A percentile compares a stretch with the other conserved stretches of the same genome.
Conservation (phyloP, 2,113 vertebrate species). For the Tupaia chinensis region DNA sequence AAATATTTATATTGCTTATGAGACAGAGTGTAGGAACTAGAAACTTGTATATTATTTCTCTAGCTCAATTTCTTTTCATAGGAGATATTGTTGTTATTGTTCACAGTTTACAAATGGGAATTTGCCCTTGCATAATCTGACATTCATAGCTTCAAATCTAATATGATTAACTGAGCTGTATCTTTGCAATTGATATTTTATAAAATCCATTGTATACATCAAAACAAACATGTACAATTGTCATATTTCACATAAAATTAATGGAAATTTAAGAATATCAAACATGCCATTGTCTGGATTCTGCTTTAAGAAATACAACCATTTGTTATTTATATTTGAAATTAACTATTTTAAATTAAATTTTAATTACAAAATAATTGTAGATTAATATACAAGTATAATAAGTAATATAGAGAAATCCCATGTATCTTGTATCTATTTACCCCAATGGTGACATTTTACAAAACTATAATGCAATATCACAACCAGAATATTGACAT, state of each 20-base stretch:
- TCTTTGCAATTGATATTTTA: not conserved
- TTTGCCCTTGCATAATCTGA: not conserved
- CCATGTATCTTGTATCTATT: not conserved
- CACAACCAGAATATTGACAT: not conserved
- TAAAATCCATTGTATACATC: not conserved
- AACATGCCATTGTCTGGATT: not conserved
- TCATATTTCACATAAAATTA: not conserved
- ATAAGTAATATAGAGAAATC: not conserved
- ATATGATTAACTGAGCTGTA: not conserved
- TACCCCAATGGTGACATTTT: not conserved
- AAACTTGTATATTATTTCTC: not conserved
- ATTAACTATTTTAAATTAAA: not conserved
- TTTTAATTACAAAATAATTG: not conserved
- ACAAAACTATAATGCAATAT: not conserved
- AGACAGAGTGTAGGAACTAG: not conserved
- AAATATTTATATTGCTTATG: not conserved
- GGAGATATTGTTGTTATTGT: not conserved
- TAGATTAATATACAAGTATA: not conserved
- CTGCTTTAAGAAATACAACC: not conserved
- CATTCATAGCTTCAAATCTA: not conserved
- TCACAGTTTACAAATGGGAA: not conserved
- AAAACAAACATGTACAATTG: not conserved
- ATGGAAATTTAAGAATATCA: not conserved
- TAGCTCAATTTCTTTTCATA: not conserved
- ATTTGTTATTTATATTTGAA: not conserved